These are phyloP conservation scores for Tryphoninae sp. DNA, from an alignment of 2,888 invertebrate species.

Conservation along the genomic window DNA sequence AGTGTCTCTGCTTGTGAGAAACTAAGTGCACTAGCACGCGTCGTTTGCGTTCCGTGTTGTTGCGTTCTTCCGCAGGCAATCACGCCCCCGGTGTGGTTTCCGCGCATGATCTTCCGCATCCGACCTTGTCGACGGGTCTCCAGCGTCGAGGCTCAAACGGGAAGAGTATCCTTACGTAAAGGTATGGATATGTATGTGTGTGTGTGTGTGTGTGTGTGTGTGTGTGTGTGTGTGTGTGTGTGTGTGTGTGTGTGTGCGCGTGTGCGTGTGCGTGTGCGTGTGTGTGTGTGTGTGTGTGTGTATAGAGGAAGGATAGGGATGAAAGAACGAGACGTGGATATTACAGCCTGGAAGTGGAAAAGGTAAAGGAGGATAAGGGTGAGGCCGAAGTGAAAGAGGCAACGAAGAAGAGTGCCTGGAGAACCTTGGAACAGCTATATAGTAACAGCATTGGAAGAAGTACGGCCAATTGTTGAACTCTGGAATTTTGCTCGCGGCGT, in stretches of 20 bases:
- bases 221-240: background rate
- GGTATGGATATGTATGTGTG: background rate
- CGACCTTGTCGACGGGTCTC: conserved; percentile 68
- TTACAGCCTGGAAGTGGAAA: conserved; percentile 82
- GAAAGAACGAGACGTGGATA: conserved; percentile 44
- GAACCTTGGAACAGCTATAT: background rate
- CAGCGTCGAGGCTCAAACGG: conserved; percentile 46
- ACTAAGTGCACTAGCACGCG: conserved; percentile 59
- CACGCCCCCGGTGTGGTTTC: conserved; percentile 75
- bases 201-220: background rate
- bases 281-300: background rate
- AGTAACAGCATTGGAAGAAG: conserved; percentile 45
- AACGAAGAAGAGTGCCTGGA: conserved; percentile 79
- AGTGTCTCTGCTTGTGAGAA: conserved; percentile 12
- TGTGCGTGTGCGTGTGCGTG: conserved; percentile 3
- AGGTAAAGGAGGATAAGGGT: conserved; percentile 83
- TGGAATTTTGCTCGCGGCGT: conserved; percentile 63
- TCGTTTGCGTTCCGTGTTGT: conserved; percentile 73
- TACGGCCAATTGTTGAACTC: conserved; percentile 65
- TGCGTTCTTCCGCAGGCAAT: conserved; percentile 75
- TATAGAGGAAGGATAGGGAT: background rate
- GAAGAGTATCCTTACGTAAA: conserved; percentile 36
- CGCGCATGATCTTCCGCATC: conserved; percentile 72
- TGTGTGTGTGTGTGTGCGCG: background rate
- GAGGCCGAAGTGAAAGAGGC: conserved; percentile 79